These are phyloP conservation scores for Onthophagus taurus DNA, from an alignment of 1,140 invertebrate species.

Conservation along the genomic window DNA sequence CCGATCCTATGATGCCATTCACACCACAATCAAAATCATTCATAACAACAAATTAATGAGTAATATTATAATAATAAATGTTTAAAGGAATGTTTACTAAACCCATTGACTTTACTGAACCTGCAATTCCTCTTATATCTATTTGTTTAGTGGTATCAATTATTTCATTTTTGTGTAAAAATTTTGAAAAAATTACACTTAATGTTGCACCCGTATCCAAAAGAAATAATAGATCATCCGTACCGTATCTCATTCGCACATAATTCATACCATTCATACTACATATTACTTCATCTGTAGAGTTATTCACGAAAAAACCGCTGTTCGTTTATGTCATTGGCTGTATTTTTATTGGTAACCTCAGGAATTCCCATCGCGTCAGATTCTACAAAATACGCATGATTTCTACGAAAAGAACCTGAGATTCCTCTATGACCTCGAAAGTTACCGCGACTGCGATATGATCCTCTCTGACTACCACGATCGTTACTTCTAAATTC, in stretches of 20 bases:
- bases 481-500: no score
- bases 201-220: constrained; percentile 16
- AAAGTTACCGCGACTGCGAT: no score
- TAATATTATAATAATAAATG: constrained; percentile 2
- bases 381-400: no score
- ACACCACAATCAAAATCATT: constrained; percentile 14
- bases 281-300: constrained; percentile 8
- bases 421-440: no score
- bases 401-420: no score
- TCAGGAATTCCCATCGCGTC: no score
- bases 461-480: no score
- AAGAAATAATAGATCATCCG: constrained; percentile 15
- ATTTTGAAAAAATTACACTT: constrained; percentile 14
- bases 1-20: constrained; percentile 16
- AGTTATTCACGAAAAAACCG: no score
- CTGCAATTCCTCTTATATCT: constrained; percentile 11
- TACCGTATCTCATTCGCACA: constrained; percentile 10
- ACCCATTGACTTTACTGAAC: constrained; percentile 5
- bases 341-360: no score
- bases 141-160: constrained; percentile 11
- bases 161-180: constrained; percentile 12
- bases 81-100: constrained; percentile 6
- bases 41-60: constrained; percentile 16
- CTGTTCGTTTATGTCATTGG: no score
- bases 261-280: constrained; percentile 16